Percentiles rank a stretch among this genome's conserved stretches.
Conservation (phyloP, 2,888 invertebrate species). For the Elysia crispata region DNA sequence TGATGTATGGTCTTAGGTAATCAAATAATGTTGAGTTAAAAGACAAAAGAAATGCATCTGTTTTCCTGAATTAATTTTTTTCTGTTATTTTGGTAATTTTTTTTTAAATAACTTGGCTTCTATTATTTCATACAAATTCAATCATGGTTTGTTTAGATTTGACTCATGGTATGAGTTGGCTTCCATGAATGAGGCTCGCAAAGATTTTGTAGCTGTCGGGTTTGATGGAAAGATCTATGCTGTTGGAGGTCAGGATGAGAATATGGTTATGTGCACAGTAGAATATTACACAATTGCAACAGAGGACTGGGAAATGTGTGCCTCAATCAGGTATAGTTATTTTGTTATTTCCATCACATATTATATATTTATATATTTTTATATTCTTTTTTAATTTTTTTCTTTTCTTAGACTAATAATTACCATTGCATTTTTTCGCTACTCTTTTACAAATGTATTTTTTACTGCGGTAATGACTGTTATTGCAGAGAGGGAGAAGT, state of each 20-base stretch:
- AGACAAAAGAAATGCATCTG: no score
- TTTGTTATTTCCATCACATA: background rate
- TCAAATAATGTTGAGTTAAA: no score
- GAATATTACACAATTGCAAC: constrained; percentile 72
- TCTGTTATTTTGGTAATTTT: no score
- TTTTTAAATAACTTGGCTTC: no score
- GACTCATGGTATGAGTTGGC: constrained; percentile 71
- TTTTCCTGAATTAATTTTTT: no score
- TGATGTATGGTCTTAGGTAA: no score
- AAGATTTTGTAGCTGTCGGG: constrained; percentile 74
- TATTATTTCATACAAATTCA: no score
- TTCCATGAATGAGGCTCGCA: constrained; percentile 76
- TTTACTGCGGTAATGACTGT: no score
- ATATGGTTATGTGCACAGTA: constrained; percentile 75
- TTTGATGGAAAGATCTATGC: constrained; percentile 69
- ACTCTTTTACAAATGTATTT: no score
- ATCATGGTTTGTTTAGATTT: constrained; percentile 36
- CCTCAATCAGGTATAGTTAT: constrained; percentile 58
- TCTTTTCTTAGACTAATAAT: no score
- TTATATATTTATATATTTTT: background rate
- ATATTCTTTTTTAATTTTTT: background rate
- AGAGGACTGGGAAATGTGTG: constrained; percentile 74
- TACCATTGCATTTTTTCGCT: no score
- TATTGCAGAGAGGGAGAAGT: no score
- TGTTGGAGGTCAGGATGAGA: constrained; percentile 76